Evolutionary conservation across 1,140 invertebrate species (phyloP), one percentile per base, ranked within the genome.

Genomic region (Sminthurides bifidus): DNA sequence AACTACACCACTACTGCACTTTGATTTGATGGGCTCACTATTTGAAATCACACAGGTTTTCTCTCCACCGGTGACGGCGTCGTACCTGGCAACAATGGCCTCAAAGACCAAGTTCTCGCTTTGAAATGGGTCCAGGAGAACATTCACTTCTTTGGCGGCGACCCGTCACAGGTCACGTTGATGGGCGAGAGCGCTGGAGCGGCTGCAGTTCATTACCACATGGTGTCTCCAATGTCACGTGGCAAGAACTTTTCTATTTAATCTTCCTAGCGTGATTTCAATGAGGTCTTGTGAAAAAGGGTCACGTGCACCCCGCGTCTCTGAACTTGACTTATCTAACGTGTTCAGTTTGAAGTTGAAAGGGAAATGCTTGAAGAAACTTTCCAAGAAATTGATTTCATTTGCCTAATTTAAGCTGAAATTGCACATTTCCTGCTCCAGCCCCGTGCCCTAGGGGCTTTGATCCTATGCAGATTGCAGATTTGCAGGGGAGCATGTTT

Each of bases 141-240:
- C 12, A 54, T 54, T 6, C 2, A 27, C 5, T 23, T 21, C 15
- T 54, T 54, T 26, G 53, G 53, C 10, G 53, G 53, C 1, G 53
- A 54, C 26, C 33, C 40, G 12, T 38, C 24, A 35, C 43, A 35
- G 2, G 46, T 51, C 4, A 59, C 45, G 33, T 4, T 57, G 10
- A 56, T 33, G 40, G 35, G 52, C 52, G 56, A 52, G 31, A 59
- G 48, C 52, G 58, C 62, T 41, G 63, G 63, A 15, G 63, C 59
- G 2, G 56, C 53, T 2, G 56, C 63, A 0, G 63, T 64, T n/a
- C 56, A 61, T 15, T 61, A 56, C 19, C 63, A 64, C 24, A 59
- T 64, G 56, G 30, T 64, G 27, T 64, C 63, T 12, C 63, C 56
- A 40, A 41, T 61, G 10, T 64, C 63, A 12, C 29, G 46, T 54